Conservation (phyloP, 2,113 vertebrate genomes). For the Mustela lutreola region DNA sequence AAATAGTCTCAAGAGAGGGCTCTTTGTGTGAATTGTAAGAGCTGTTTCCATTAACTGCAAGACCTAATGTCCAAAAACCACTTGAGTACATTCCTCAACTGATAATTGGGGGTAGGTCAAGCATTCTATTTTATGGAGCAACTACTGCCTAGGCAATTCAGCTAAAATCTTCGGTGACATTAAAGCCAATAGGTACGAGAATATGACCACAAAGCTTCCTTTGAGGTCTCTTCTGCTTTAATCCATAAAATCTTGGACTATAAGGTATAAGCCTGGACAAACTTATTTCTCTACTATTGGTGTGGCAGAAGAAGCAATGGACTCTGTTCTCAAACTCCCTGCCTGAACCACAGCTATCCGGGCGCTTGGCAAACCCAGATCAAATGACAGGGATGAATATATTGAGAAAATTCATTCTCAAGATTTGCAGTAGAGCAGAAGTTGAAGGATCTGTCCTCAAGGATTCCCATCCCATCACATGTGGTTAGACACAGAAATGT, state of each 20-base stretch:
- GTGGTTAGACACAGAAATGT: not conserved
- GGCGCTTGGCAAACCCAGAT: not conserved
- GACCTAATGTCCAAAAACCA: not conserved
- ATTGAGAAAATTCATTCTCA: not conserved
- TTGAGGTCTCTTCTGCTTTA: not conserved
- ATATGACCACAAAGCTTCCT: not conserved
- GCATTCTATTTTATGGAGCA: not conserved
- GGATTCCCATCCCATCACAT: not conserved
- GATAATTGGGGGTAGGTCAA: not conserved
- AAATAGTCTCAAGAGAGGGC: not conserved
- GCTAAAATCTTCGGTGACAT: not conserved
- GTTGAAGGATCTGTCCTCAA: not conserved
- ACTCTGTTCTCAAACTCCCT: not conserved
- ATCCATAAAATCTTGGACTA: not conserved
- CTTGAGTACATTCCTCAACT: not conserved
- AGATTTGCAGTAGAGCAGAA: not conserved
- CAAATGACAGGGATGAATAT: not conserved
- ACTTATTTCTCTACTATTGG: not conserved
- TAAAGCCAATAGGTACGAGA: not conserved
- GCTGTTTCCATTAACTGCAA: not conserved
- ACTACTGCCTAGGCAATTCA: not conserved
- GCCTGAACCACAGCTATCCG: not conserved
- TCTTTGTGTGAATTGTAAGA: not conserved
- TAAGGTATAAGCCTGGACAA: not conserved
- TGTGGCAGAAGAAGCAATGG: not conserved